Conservation (phyloP, 2,113 vertebrate species). For the Zeus faber region DNA sequence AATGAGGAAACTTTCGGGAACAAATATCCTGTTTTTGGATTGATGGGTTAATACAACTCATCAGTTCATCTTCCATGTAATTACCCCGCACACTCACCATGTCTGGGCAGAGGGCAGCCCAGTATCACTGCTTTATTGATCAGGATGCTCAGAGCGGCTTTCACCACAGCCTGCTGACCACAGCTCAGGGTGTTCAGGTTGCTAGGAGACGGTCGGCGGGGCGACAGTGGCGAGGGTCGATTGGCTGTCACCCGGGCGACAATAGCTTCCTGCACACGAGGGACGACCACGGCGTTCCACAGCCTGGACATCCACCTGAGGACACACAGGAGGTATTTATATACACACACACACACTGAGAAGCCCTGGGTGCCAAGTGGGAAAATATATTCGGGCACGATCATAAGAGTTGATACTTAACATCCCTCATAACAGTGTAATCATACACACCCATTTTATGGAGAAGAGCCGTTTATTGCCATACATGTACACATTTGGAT, state of each 20-base stretch:
- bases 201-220: slow-evolving; percentile 64
- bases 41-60: too few relatives aligned
- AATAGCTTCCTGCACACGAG: slow-evolving; percentile 89
- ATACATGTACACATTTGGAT: too few relatives aligned
- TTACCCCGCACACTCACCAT: slow-evolving; percentile 74
- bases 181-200: slow-evolving; percentile 78
- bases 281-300: slow-evolving; percentile 91
- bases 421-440: too few relatives aligned
- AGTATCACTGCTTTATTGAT: slow-evolving; percentile 90
- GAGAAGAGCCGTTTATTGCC: too few relatives aligned
- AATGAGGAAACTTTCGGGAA: background rate
- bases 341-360: too few relatives aligned
- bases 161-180: slow-evolving; percentile 91
- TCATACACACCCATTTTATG: too few relatives aligned
- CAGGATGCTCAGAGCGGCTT: slow-evolving; percentile 93
- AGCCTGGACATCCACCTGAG: slow-evolving; percentile 90
- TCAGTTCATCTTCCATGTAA: too few relatives aligned
- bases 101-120: slow-evolving; percentile 85
- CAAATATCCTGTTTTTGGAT: background rate
- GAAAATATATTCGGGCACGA: too few relatives aligned
- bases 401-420: too few relatives aligned
- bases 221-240: slow-evolving; percentile 47
- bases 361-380: too few relatives aligned
- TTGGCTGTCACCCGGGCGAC: slow-evolving; percentile 84
- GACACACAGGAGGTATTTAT: background rate